A percentile compares a stretch with the other conserved stretches of the same genome.
These are phyloP conservation scores for Brenthis hecate DNA, from an alignment of 2,888 invertebrate species.

Conservation along the genomic window DNA sequence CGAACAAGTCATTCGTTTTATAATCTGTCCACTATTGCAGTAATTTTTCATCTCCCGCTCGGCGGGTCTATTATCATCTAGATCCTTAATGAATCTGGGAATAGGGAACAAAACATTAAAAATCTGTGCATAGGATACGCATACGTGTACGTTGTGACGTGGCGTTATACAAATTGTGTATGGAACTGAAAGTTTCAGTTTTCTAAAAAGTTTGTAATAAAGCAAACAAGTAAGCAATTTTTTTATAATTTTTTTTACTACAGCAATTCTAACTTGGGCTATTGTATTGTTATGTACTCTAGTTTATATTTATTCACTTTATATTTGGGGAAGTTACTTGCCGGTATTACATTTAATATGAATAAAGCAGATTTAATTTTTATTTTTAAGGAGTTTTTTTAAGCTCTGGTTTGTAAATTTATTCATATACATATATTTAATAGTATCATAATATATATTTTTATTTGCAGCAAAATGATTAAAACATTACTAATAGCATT, in stretches of 20 bases:
- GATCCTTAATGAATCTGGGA: conserved; percentile 38
- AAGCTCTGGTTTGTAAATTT: no score
- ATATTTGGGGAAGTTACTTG: no score
- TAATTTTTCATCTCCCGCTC: conserved; percentile 46
- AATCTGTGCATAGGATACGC: conserved; percentile 56
- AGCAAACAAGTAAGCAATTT: conserved; percentile 32
- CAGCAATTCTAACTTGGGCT: no score
- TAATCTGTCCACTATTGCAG: conserved; percentile 13
- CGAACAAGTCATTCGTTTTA: neutral
- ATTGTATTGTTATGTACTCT: no score
- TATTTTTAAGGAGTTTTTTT: no score
- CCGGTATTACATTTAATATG: no score
- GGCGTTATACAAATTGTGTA: conserved; percentile 46
- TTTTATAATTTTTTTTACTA: neutral
- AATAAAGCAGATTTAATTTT: no score
- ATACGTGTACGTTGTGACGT: conserved; percentile 70
- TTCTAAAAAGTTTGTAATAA: conserved; percentile 38
- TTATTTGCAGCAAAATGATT: conserved; percentile 56
- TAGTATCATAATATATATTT: neutral
- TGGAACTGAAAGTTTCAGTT: conserved; percentile 30
- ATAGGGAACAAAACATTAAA: conserved; percentile 45
- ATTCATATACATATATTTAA: no score
- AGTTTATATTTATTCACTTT: no score
- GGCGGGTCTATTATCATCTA: conserved; percentile 19
- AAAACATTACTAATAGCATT: conserved; percentile 63